Percentiles rank a stretch among this genome's conserved stretches.
phyloP scores from a whole-genome alignment of 2,888 invertebrate species.

The Diarsia rubi region DNA sequence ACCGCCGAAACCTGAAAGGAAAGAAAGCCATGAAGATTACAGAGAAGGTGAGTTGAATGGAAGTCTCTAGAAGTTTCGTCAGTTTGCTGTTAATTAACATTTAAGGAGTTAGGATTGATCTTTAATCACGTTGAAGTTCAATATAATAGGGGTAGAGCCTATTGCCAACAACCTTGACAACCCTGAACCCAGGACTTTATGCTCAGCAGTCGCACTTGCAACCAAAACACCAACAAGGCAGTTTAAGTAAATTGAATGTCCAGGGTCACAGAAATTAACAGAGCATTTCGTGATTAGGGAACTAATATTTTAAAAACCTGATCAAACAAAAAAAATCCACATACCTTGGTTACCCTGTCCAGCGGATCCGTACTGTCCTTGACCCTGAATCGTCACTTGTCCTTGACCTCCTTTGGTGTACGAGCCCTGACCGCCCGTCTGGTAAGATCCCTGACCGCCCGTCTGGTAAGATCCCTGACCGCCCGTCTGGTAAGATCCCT shows the following conservation, averaged over 20 bases:
- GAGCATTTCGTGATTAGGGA: background rate
- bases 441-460: conserved; percentile 51
- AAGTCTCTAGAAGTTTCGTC: background rate
- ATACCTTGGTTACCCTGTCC: conserved; percentile 41
- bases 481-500: no score
- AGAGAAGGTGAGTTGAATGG: background rate
- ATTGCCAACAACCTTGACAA: background rate
- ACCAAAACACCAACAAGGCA: background rate
- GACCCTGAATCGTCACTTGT: conserved; percentile 52
- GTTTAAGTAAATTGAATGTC: background rate
- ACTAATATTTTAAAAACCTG: background rate
- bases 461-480: background rate
- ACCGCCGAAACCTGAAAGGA: conserved; percentile 41
- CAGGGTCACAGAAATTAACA: background rate
- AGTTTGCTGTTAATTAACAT: background rate
- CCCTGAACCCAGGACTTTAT: background rate
- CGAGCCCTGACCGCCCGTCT: conserved; percentile 52
- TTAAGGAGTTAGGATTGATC: background rate
- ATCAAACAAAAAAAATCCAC: background rate
- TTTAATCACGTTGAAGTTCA: no score
- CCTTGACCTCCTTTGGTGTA: conserved; percentile 69
- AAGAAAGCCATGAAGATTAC: background rate
- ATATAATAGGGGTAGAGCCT: background rate
- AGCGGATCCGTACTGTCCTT: conserved; percentile 27
- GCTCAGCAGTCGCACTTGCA: background rate